Percentiles rank a stretch among this genome's conserved stretches.
Evolutionary conservation across 2,888 invertebrate genomes (phyloP).

Genomic region (Argyra leucocephala): DNA sequence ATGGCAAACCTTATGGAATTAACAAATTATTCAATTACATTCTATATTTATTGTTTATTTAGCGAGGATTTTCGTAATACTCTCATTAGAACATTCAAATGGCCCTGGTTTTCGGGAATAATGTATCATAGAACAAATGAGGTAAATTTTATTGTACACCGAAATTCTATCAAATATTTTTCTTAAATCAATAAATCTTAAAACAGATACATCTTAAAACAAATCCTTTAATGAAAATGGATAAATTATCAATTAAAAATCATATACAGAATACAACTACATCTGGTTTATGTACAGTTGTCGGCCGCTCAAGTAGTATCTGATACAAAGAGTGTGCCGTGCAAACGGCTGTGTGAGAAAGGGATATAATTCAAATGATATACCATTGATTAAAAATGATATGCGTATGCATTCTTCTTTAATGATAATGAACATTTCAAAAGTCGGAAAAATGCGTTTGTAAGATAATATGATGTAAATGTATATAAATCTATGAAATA

Average conservation of each 20-base stretch:
- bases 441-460: no score
- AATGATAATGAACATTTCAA: no score
- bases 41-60: slow-evolving; percentile 69
- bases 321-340: slow-evolving; percentile 28
- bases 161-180: neutral
- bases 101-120: slow-evolving; percentile 45
- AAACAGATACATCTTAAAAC: slow-evolving; percentile 29
- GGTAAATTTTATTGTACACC: slow-evolving; percentile 29
- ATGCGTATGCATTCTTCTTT: no score
- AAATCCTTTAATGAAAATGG: slow-evolving; percentile 32
- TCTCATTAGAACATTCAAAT: slow-evolving; percentile 53
- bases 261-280: slow-evolving; percentile 39
- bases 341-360: slow-evolving; percentile 24
- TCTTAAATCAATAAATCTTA: neutral
- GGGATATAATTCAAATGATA: no score
- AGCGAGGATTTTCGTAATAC: slow-evolving; percentile 68
- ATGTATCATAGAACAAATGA: slow-evolving; percentile 37
- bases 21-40: slow-evolving; percentile 66
- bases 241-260: slow-evolving; percentile 32
- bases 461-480: no score
- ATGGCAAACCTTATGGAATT: slow-evolving; percentile 64
- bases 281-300: slow-evolving; percentile 36
- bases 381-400: no score
- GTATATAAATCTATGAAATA: no score
- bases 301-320: slow-evolving; percentile 41